Conservation (phyloP, 2,113 vertebrate genomes). For the Myrmecobius fasciatus region DNA sequence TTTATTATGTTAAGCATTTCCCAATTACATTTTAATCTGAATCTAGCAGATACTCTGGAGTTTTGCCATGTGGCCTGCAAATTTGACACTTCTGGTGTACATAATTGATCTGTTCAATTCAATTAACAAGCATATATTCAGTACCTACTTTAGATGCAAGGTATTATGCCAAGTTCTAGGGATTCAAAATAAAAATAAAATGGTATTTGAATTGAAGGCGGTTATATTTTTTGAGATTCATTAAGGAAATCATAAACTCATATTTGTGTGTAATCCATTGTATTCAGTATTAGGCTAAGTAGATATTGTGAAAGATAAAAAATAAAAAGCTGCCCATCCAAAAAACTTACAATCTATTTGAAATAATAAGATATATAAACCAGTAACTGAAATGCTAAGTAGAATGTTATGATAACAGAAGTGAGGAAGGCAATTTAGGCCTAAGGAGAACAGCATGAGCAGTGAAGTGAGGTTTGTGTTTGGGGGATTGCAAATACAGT, state of each 20-base stretch:
- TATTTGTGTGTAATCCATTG: neutral
- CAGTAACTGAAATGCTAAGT: neutral
- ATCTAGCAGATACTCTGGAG: neutral
- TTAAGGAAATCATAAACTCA: neutral
- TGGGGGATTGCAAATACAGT: neutral
- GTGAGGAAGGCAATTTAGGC: neutral
- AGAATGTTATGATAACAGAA: neutral
- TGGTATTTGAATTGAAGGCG: neutral
- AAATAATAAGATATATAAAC: neutral
- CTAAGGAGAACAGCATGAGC: neutral
- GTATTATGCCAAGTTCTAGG: neutral
- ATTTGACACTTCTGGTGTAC: neutral
- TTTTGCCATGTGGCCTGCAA: neutral
- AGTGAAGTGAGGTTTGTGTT: neutral
- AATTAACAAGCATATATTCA: neutral
- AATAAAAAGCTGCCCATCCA: neutral
- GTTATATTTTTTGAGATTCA: neutral
- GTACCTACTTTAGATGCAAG: neutral
- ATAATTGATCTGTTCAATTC: neutral
- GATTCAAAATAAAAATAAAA: neutral
- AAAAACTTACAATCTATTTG: neutral
- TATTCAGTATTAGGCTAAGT: neutral
- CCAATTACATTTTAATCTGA: neutral
- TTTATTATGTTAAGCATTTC: neutral
- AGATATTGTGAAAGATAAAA: neutral